Evolutionary conservation across 1,140 invertebrate species (phyloP).

Genomic region (Ooceraea biroi): DNA sequence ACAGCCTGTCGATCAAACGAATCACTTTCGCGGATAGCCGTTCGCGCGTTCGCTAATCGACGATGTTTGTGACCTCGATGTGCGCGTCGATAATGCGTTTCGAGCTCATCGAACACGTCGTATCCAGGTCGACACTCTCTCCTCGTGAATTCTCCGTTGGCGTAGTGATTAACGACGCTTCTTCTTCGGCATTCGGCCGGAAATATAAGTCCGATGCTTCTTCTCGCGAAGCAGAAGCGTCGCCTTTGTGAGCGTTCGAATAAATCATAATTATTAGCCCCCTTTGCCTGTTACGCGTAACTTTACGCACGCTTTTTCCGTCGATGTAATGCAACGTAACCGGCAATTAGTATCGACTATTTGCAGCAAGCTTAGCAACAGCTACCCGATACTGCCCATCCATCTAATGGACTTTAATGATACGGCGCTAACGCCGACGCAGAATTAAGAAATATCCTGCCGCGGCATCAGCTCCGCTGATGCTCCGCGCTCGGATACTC

Average conservation of each 20-base stretch:
- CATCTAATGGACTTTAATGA: conserved; percentile 33
- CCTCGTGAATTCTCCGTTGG: conserved; percentile 21
- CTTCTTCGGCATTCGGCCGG: conserved; percentile 2
- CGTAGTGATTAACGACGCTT: not conserved
- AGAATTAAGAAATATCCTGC: conserved; percentile 52
- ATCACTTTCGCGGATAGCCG: conserved; percentile 42
- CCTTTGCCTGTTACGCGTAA: conserved; percentile 18
- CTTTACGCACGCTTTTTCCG: conserved; percentile 13
- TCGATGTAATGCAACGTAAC: conserved; percentile 5
- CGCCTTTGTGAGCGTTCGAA: not conserved
- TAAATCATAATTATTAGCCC: conserved; percentile 19
- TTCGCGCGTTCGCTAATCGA: conserved; percentile 27
- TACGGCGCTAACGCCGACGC: not conserved
- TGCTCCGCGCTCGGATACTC: conserved; percentile 38
- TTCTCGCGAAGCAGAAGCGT: conserved; percentile 25
- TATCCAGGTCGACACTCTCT: conserved; percentile 78
- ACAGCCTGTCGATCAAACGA: conserved; percentile 15
- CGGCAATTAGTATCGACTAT: not conserved
- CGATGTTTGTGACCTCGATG: conserved; percentile 71
- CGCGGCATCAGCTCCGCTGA: too few species aligned
- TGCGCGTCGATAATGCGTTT: conserved; percentile 65
- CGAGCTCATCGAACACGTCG: conserved; percentile 66
- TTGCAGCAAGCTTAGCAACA: not conserved
- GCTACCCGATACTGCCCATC: not conserved
- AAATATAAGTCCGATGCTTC: conserved; percentile 54